A percentile compares a stretch with the other conserved stretches of the same genome.
Evolutionary conservation across 2,113 vertebrate species (phyloP).

Genomic region (Myotis yumanensis): DNA sequence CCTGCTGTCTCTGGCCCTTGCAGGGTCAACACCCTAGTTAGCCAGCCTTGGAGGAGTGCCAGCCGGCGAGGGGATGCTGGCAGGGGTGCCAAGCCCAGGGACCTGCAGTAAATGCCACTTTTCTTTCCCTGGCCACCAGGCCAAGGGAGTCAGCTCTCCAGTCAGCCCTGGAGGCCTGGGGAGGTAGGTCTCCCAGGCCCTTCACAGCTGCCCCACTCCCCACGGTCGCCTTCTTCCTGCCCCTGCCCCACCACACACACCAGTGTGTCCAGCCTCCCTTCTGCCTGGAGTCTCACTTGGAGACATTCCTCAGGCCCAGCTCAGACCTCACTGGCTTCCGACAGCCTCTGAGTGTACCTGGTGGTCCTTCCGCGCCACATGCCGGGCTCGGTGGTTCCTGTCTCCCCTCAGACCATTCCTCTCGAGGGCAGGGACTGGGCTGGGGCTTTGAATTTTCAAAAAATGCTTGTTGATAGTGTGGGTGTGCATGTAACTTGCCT

Average conservation of each 20-base stretch:
- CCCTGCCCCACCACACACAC: neutral
- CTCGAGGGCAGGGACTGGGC: neutral
- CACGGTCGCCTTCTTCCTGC: neutral
- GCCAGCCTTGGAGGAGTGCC: neutral
- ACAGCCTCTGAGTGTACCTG: too few species aligned
- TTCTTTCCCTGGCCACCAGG: neutral
- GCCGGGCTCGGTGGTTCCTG: fast-evolving
- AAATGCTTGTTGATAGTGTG: neutral
- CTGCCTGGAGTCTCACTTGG: neutral
- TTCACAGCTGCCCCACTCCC: fast-evolving
- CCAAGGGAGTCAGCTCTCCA: neutral
- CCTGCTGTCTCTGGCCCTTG: neutral
- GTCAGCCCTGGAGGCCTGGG: too few species aligned
- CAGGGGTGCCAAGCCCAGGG: too few species aligned
- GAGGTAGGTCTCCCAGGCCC: neutral
- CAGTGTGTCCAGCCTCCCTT: neutral
- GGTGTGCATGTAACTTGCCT: neutral
- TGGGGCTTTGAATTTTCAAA: neutral
- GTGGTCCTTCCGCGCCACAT: too few species aligned
- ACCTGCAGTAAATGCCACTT: neutral
- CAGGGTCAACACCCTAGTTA: neutral
- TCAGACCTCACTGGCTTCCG: neutral
- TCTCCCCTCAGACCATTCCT: neutral
- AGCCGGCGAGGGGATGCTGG: neutral
- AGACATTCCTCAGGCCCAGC: neutral